Evolutionary conservation across 2,113 vertebrate genomes (phyloP).

Genomic region (Lipophrys pholis): DNA sequence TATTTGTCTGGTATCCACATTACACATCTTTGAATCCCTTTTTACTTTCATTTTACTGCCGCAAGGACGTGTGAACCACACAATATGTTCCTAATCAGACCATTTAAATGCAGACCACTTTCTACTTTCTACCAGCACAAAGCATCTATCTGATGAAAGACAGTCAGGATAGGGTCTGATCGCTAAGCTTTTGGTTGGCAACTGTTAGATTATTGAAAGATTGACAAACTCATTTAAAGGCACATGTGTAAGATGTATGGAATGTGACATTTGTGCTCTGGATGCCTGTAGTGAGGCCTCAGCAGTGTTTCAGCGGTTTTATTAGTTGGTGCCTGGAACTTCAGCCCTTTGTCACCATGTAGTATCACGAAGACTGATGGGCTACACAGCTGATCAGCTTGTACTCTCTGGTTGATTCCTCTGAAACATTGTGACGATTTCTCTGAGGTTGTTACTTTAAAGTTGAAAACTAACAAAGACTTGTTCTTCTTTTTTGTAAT

Average conservation of each 20-base stretch:
- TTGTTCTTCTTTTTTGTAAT: not conserved
- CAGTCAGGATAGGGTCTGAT: not conserved
- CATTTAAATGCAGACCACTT: slow-evolving; percentile 1
- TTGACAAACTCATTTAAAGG: not conserved
- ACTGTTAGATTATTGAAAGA: slow-evolving; percentile 1
- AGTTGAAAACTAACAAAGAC: no score
- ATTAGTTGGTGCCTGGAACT: no score
- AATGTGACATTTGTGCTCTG: not conserved
- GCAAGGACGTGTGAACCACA: not conserved
- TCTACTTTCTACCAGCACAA: not conserved
- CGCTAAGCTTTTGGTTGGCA: not conserved
- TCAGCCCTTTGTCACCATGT: no score
- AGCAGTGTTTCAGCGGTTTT: no score
- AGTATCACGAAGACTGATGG: no score
- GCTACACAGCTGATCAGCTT: no score
- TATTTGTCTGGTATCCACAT: slow-evolving; percentile 11
- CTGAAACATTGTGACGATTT: no score
- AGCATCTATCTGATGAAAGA: not conserved
- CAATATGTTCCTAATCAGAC: slow-evolving; percentile 4
- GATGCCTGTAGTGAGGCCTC: no score
- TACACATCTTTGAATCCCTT: slow-evolving; percentile 2
- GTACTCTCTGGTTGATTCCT: no score
- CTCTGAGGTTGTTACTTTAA: no score
- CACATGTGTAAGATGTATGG: not conserved
- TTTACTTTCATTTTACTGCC: slow-evolving; percentile 15